phyloP scores from a whole-genome alignment of 2,113 vertebrate species.

The Albula goreensis region DNA sequence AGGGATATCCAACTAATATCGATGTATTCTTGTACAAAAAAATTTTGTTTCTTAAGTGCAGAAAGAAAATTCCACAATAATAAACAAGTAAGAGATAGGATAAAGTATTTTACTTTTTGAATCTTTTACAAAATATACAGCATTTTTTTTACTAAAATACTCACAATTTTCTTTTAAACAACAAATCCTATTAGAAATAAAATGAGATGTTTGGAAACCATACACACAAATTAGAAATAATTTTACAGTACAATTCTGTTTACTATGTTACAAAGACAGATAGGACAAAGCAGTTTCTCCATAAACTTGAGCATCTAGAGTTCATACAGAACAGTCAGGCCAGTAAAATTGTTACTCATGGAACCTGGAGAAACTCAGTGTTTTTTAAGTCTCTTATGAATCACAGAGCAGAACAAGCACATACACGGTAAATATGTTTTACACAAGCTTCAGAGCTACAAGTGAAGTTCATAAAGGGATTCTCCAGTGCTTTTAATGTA shows the following conservation, averaged over 20 bases:
- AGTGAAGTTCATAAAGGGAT: neutral
- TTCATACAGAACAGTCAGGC: slow-evolving; percentile 15
- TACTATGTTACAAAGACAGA: slow-evolving; percentile 32
- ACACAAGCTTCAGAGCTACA: neutral
- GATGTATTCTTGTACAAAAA: neutral
- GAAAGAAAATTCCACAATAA: neutral
- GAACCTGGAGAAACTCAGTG: neutral
- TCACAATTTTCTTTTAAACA: slow-evolving; percentile 36
- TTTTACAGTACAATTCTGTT: slow-evolving; percentile 31
- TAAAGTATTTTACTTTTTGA: slow-evolving; percentile 56
- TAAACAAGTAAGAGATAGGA: slow-evolving; percentile 27
- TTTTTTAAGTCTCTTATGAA: neutral
- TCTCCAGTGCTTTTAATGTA: neutral
- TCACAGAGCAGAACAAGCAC: neutral
- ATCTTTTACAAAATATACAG: slow-evolving; percentile 66
- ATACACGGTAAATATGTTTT: slow-evolving; percentile 5
- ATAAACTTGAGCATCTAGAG: slow-evolving; percentile 22
- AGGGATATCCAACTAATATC: neutral
- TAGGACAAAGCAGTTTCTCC: slow-evolving; percentile 6
- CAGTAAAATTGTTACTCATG: neutral
- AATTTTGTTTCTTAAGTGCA: neutral
- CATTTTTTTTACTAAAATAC: slow-evolving; percentile 52
- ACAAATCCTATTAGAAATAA: slow-evolving; percentile 31
- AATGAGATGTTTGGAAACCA: slow-evolving; percentile 7
- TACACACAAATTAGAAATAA: slow-evolving; percentile 39